Evolutionary conservation across 2,888 invertebrate species (phyloP).

Genomic region (Hypolimnas misippus): DNA sequence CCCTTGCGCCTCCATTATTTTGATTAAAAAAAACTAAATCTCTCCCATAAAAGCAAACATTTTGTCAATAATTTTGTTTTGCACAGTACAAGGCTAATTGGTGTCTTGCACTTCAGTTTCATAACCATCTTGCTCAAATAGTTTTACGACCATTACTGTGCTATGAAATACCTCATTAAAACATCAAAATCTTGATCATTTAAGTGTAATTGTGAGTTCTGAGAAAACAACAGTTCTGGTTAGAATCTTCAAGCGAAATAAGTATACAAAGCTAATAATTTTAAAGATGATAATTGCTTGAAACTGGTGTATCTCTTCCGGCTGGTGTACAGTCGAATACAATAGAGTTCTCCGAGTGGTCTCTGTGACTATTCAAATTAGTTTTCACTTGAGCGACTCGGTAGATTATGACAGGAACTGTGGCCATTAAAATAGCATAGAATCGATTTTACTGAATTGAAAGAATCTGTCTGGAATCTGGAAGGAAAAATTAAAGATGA

Average conservation of each 20-base stretch:
- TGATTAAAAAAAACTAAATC: no score
- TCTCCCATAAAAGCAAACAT: no score
- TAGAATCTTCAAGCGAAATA: neutral
- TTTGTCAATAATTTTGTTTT: no score
- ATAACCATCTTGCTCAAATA: neutral
- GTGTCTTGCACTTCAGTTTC: neutral
- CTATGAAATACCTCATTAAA: neutral
- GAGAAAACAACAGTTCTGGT: neutral
- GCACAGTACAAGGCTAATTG: neutral
- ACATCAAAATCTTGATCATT: neutral
- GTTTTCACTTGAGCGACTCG: conserved; percentile 60
- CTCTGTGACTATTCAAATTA: conserved; percentile 58
- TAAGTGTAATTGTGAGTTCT: neutral
- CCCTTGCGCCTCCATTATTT: no score
- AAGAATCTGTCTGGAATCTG: no score
- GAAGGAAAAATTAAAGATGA: neutral
- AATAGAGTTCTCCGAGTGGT: conserved; percentile 45
- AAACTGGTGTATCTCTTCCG: neutral
- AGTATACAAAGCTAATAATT: neutral
- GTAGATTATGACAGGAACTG: conserved; percentile 51
- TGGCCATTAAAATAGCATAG: conserved; percentile 36
- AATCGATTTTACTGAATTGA: conserved; percentile 18
- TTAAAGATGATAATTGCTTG: conserved; percentile 11
- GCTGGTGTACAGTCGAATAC: conserved; percentile 38
- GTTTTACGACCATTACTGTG: neutral